Base-by-base conservation (phyloP, 2,888 invertebrate species). In the Sesia bembeciformis region DNA sequence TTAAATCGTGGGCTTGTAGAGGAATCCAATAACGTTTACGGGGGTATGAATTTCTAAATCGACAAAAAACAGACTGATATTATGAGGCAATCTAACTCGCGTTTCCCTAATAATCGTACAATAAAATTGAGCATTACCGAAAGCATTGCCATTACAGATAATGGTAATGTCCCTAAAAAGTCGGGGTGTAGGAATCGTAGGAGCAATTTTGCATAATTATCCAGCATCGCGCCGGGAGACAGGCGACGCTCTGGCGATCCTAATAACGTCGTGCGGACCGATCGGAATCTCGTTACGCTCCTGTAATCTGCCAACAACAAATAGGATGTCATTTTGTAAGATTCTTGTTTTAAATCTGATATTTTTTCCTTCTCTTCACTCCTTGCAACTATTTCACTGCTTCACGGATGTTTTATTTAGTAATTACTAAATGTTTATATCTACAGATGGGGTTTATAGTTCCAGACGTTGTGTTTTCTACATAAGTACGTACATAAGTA, bases 121-220 rank as follows among this genome's bases (percentile, higher is more conserved):
- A 78, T 84, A 76, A 82, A 84, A 84, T 80, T 81, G 66, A 66
- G 77, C 81, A 83, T 86, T 88, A 87, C 85, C 84, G 87, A 81
- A 87, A 86, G 80, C 81, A 82, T 78, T 78, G 72, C 86, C 86
- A 86, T 88, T 84, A 83, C 76, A 78, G 73, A 77, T 87, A 86
- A 88, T 80, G 87, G 84, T 83, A 76, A 85, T 86, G 84, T 66
- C 76, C 78, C 76, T 81, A 83, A 88, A 86, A 87, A 87, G 77
- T 81, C 76, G 77, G 82, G 84, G 83, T 72, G 75, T 79, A 77
- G 75, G 81, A 88, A 81, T 87, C 73, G 87, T 84, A 81, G 81
- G 68, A 84, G 84, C 86, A 84, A 87, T 88, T 89, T 88, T 84
- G 86, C 88, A 89, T 88, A 89, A 89, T 89, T 88, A 87, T 80